These are phyloP conservation scores for Tiphia femorata DNA, from an alignment of 2,888 invertebrate genomes.

Conservation along the genomic window DNA sequence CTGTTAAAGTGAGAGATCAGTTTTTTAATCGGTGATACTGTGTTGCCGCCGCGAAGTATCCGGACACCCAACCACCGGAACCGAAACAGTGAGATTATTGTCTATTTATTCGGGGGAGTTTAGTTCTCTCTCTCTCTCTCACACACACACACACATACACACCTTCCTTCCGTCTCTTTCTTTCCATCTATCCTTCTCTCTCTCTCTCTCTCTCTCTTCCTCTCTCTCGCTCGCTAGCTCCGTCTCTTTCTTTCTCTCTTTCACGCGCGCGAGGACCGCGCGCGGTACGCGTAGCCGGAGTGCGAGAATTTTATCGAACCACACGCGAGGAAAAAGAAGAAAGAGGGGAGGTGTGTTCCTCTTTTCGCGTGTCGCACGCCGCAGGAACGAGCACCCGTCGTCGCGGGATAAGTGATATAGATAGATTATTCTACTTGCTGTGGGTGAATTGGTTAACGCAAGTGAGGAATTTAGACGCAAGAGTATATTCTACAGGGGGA, in stretches of 20 bases:
- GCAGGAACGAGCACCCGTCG: slow-evolving; percentile 4
- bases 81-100: slow-evolving; percentile 30
- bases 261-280: slow-evolving; percentile 21
- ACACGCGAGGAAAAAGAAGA: too few relatives aligned
- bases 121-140: slow-evolving; percentile 2
- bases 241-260: too few relatives aligned
- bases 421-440: slow-evolving; percentile 33
- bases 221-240: too few relatives aligned
- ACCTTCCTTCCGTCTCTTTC: slow-evolving; percentile 12
- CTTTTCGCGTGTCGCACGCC: neutral
- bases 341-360: neutral
- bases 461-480: slow-evolving; percentile 27
- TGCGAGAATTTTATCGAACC: slow-evolving; percentile 9
- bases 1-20: slow-evolving; percentile 43
- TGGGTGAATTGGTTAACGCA: slow-evolving; percentile 33
- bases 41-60: slow-evolving; percentile 34
- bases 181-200: slow-evolving; percentile 2
- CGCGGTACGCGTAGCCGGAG: slow-evolving; percentile 8
- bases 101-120: slow-evolving; percentile 5
- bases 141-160: neutral
- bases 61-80: slow-evolving; percentile 26
- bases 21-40: slow-evolving; percentile 42
- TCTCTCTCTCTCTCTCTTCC: too few relatives aligned
- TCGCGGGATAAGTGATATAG: slow-evolving; percentile 30
- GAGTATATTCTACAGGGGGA: too few relatives aligned